A percentile compares a stretch with the other conserved stretches of the same genome.
Conservation (phyloP, 2,797 vertebrate species). For the Phalanger gymnotis region DNA sequence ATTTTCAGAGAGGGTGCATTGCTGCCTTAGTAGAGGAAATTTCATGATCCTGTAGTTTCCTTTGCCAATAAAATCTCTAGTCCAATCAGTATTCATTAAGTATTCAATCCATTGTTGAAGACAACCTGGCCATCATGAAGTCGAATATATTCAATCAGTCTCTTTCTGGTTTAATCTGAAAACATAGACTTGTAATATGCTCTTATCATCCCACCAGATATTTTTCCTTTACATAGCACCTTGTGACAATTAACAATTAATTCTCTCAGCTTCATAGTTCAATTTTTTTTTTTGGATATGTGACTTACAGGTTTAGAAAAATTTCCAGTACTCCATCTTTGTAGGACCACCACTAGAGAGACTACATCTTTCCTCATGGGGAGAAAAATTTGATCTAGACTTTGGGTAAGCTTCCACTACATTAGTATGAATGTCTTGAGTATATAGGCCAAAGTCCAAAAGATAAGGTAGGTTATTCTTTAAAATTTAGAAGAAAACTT, state of each 20-base stretch:
- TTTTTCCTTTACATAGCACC: not conserved
- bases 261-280: not conserved
- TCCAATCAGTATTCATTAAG: not conserved
- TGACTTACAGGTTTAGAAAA: not conserved
- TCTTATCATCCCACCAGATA: not conserved
- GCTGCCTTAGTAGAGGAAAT: too few relatives aligned
- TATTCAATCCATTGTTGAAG: constrained; percentile 1
- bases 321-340: not conserved
- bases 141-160: not conserved
- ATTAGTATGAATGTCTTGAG: not conserved
- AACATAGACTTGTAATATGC: not conserved
- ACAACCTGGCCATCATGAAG: not conserved
- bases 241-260: not conserved
- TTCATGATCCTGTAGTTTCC: too few relatives aligned
- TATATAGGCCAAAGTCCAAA: not conserved
- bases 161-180: not conserved
- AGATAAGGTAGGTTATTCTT: not conserved
- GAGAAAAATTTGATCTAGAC: not conserved
- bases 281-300: not conserved
- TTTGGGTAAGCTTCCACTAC: not conserved
- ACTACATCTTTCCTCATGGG: not conserved
- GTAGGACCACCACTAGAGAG: too few relatives aligned
- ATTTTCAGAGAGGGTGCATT: too few relatives aligned
- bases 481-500: not conserved
- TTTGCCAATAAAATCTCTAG: too few relatives aligned